Conservation (phyloP, 1,140 invertebrate species). For the Neotoxoptera formosana region DNA sequence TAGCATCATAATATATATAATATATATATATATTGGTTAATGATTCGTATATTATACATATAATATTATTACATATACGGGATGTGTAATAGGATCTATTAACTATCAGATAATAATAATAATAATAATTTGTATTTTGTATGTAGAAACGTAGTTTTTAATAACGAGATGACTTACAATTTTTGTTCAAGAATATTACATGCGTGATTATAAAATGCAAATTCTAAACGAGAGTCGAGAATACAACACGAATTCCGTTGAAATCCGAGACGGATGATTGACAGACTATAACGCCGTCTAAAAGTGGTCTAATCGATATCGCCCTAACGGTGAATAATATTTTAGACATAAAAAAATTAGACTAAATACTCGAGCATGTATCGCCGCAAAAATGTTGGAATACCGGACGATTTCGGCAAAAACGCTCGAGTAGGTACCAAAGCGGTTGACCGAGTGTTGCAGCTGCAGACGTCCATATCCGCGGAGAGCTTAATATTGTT, state of each 20-base stretch:
- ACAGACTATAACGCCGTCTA: background rate
- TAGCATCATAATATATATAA: background rate
- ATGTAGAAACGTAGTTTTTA: background rate
- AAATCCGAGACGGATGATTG: background rate
- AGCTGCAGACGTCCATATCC: background rate
- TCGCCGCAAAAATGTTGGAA: background rate
- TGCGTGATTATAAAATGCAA: background rate
- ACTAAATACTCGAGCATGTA: background rate
- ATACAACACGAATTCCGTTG: background rate
- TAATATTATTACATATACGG: background rate
- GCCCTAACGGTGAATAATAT: conserved; percentile 8
- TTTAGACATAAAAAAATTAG: background rate
- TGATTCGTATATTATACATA: background rate
- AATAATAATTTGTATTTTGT: background rate
- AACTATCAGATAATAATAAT: background rate
- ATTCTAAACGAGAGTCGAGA: background rate
- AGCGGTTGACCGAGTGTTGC: background rate
- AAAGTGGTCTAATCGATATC: background rate
- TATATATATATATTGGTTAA: background rate
- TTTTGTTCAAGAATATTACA: background rate
- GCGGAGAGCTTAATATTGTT: background rate
- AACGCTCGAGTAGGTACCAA: background rate
- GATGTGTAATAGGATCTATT: background rate
- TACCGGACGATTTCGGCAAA: background rate
- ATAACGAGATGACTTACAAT: background rate